Percentiles rank a stretch among this genome's conserved stretches.
These are phyloP conservation scores for Champsocephalus esox DNA, from an alignment of 2,797 vertebrate species.

Conservation along the genomic window DNA sequence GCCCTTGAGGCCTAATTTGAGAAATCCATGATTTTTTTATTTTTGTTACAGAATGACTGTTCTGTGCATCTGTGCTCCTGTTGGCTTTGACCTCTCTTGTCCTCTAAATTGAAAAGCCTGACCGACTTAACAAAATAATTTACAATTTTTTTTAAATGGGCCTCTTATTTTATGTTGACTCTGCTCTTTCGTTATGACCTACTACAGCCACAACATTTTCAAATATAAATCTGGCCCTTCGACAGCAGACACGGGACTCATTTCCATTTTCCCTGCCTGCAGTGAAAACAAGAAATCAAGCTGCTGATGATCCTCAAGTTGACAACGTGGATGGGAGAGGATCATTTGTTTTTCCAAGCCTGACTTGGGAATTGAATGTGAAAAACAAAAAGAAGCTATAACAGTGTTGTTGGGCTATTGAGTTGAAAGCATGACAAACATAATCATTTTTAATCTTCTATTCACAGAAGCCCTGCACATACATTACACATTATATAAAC, in stretches of 20 bases:
- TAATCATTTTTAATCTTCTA: background rate
- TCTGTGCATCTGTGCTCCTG: constrained; percentile 40
- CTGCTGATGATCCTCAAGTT: constrained; percentile 57
- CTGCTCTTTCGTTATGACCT: constrained; percentile 73
- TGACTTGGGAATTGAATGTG: constrained; percentile 32
- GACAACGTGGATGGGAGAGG: constrained; percentile 50
- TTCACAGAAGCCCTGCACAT: too few relatives aligned
- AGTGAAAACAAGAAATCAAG: constrained; percentile 42
- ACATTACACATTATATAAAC: background rate
- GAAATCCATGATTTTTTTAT: constrained; percentile 21
- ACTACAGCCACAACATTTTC: constrained; percentile 67
- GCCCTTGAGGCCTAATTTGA: constrained; percentile 61
- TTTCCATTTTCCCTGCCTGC: constrained; percentile 68
- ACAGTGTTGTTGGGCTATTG: background rate
- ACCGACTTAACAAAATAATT: constrained; percentile 75
- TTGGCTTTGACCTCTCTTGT: constrained; percentile 65
- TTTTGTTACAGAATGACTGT: constrained; percentile 35
- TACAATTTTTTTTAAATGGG: constrained; percentile 85
- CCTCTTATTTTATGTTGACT: constrained; percentile 73
- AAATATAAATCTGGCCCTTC: constrained; percentile 63
- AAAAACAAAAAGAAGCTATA: constrained; percentile 10
- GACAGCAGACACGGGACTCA: constrained; percentile 56
- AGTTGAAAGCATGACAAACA: background rate
- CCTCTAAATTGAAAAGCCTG: constrained; percentile 63
- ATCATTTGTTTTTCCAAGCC: constrained; percentile 35